Percentiles rank a stretch among this genome's conserved stretches.
Conservation (phyloP, 2,888 invertebrate genomes). For the Augiades crinisus region DNA sequence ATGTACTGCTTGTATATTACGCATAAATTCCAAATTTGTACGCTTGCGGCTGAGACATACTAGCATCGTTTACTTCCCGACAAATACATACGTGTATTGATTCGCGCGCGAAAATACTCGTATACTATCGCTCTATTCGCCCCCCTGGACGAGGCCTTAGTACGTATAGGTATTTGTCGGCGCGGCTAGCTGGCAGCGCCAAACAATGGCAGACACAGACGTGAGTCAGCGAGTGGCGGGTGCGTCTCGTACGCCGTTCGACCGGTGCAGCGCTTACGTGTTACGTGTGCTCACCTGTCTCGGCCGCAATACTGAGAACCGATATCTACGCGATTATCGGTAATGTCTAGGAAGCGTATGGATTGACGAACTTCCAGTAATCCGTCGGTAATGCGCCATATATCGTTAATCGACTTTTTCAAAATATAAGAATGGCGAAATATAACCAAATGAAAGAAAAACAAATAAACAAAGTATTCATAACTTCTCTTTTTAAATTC, state of each 20-base stretch:
- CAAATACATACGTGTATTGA: too few species aligned
- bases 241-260: conserved; percentile 49
- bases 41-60: too few species aligned
- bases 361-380: background rate
- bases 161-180: conserved; percentile 24
- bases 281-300: conserved; percentile 50
- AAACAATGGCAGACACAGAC: conserved; percentile 53
- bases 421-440: background rate
- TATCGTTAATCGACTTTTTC: background rate
- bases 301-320: conserved; percentile 1
- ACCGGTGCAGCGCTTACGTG: conserved; percentile 43
- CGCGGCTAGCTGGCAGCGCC: conserved; percentile 41
- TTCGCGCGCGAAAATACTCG: too few species aligned
- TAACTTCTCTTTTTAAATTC: background rate
- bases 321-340: background rate
- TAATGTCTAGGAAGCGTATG: background rate
- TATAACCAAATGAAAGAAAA: too few species aligned
- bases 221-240: conserved; percentile 53
- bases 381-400: background rate
- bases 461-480: too few species aligned
- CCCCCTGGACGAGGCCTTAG: too few species aligned
- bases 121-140: too few species aligned
- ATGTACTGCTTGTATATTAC: too few species aligned
- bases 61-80: too few species aligned
- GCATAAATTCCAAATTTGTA: too few species aligned